Percentiles rank a stretch among this genome's conserved stretches.
Conservation (phyloP, 2,113 vertebrate species). For the Lathamus discolor region DNA sequence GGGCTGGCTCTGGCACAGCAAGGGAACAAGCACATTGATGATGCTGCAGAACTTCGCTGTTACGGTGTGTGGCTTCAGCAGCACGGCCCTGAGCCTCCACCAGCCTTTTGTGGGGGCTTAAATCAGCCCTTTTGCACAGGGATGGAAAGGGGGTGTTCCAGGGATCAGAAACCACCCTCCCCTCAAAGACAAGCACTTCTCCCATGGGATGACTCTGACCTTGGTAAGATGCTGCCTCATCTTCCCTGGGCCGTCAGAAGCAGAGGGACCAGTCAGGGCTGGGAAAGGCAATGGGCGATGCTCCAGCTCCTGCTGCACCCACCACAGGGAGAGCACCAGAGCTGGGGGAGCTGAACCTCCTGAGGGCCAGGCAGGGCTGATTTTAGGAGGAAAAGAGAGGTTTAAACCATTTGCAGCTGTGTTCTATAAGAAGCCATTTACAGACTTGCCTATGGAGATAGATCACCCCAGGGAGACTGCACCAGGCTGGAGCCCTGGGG, state of each 20-base stretch:
- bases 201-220: not conserved
- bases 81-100: not conserved
- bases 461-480: not conserved
- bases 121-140: no score
- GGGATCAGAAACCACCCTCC: not conserved
- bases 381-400: not conserved
- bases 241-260: not conserved
- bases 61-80: not conserved
- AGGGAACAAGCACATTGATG: not conserved
- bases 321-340: rapidly evolving
- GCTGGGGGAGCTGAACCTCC: not conserved
- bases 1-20: not conserved
- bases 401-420: not conserved
- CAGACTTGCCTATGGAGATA: not conserved
- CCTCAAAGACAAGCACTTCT: no score
- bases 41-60: not conserved
- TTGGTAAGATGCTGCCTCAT: no score
- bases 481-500: not conserved
- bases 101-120: not conserved
- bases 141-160: rapidly evolving
- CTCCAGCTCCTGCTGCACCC: not conserved
- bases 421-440: not conserved
- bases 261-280: rapidly evolving
- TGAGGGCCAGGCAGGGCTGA: not conserved
- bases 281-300: rapidly evolving